A percentile compares a stretch with the other conserved stretches of the same genome.
These are phyloP conservation scores for Eulithis prunata DNA, from an alignment of 2,888 invertebrate genomes.

Conservation along the genomic window DNA sequence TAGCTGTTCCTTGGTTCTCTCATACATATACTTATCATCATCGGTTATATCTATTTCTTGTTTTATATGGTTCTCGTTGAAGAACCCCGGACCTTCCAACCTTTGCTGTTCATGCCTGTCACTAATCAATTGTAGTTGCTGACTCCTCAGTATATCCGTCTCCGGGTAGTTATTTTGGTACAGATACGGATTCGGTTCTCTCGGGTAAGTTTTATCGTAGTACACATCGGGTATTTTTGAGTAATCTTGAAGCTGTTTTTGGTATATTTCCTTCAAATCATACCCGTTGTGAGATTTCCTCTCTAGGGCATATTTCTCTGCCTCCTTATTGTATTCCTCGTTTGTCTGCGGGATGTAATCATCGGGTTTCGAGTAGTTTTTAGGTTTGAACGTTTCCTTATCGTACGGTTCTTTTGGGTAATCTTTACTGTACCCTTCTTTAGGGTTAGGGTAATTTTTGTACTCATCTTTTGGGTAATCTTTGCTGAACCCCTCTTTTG, in stretches of 20 bases:
- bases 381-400: conserved; percentile 47
- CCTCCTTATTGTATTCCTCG: conserved; percentile 77
- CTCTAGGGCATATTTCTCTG: conserved; percentile 72
- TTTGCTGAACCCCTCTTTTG: conserved; percentile 5
- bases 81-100: conserved; percentile 70
- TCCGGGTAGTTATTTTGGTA: conserved; percentile 57
- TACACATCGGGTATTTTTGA: conserved; percentile 55
- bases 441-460: conserved; percentile 9
- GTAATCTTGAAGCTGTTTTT: conserved; percentile 49
- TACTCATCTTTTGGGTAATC: conserved; percentile 11
- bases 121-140: conserved; percentile 72
- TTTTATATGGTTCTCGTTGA: conserved; percentile 73
- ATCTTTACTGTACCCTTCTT: conserved; percentile 12
- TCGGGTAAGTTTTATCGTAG: conserved; percentile 51
- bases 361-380: conserved; percentile 69
- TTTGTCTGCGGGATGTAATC: conserved; percentile 74
- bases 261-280: conserved; percentile 55
- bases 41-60: conserved; percentile 72
- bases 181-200: conserved; percentile 28
- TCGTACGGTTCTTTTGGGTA: conserved; percentile 39
- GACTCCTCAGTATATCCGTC: conserved; percentile 66
- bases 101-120: conserved; percentile 59
- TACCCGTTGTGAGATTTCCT: conserved; percentile 65
- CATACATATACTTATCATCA: conserved; percentile 70
- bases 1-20: conserved; percentile 64